Conservation (phyloP, 2,888 invertebrate genomes). For the Gymnocheta viridis region DNA sequence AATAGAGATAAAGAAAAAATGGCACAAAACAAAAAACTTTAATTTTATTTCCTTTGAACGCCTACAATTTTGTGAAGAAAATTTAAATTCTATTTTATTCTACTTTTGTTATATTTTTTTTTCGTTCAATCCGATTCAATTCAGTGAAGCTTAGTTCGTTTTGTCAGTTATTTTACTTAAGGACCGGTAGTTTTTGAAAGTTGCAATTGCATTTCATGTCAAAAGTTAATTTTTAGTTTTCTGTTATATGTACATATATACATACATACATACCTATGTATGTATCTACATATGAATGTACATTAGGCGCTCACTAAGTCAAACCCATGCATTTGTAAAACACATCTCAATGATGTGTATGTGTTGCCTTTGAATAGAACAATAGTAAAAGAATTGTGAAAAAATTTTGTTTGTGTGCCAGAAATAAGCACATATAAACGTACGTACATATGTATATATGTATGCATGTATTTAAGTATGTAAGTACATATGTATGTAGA, state of each 20-base stretch:
- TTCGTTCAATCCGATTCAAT: slow-evolving; percentile 4
- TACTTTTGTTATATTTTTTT: too few relatives aligned
- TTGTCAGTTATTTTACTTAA: slow-evolving; percentile 8
- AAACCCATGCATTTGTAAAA: too few relatives aligned
- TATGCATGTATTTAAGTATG: too few relatives aligned
- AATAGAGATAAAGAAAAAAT: slow-evolving; percentile 5
- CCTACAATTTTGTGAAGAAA: slow-evolving; percentile 59
- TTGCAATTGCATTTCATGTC: slow-evolving; percentile 58
- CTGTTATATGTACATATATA: background rate
- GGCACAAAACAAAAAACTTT: background rate
- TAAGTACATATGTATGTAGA: too few relatives aligned
- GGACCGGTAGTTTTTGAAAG: background rate
- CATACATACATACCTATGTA: background rate
- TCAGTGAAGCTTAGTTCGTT: background rate
- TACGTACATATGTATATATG: too few relatives aligned
- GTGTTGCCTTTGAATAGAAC: too few relatives aligned
- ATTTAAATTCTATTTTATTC: too few relatives aligned
- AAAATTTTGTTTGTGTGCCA: too few relatives aligned
- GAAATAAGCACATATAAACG: too few relatives aligned
- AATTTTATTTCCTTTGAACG: slow-evolving; percentile 41
- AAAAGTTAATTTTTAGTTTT: slow-evolving; percentile 51
- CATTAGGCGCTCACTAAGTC: too few relatives aligned
- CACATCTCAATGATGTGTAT: too few relatives aligned
- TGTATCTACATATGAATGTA: background rate
- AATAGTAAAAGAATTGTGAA: too few relatives aligned